Evolutionary conservation across 2,113 vertebrate species (phyloP).

Genomic region (Osmerus eperlanus): DNA sequence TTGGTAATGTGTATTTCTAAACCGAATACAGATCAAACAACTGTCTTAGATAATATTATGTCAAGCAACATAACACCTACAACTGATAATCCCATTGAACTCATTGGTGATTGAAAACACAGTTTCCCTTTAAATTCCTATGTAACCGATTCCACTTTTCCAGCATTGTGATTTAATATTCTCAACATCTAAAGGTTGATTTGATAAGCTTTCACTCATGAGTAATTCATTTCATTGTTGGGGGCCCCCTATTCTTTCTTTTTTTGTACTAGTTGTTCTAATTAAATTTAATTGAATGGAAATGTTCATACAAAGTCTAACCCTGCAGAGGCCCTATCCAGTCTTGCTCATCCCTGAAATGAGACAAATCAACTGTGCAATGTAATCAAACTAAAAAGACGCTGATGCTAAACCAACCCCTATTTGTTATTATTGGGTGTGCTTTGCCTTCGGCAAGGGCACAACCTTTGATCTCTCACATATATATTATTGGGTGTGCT

Average conservation of each 20-base stretch:
- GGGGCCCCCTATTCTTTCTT: conserved; percentile 48
- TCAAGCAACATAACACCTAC: background rate
- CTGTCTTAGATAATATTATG: background rate
- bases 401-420: conserved; percentile 37
- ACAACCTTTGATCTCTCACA: no score
- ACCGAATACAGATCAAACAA: no score
- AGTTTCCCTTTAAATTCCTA: conserved; percentile 47
- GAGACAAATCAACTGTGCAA: conserved; percentile 64
- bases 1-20: background rate
- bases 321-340: conserved; percentile 47
- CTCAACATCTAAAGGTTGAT: conserved; percentile 57
- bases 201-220: conserved; percentile 67
- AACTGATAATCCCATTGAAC: conserved; percentile 28
- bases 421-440: conserved; percentile 51
- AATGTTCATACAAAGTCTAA: conserved; percentile 49
- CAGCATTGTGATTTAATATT: conserved; percentile 59
- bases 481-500: no score
- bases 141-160: conserved; percentile 47
- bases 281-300: conserved; percentile 71
- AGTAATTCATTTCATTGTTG: conserved; percentile 68
- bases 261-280: conserved; percentile 53
- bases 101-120: conserved; percentile 33
- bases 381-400: conserved; percentile 57
- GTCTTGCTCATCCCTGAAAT: conserved; percentile 67
- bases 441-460: no score